Evolutionary conservation across 2,113 vertebrate genomes (phyloP), one percentile per base, ranked within the genome.

Genomic region (Eurystomus gularis): DNA sequence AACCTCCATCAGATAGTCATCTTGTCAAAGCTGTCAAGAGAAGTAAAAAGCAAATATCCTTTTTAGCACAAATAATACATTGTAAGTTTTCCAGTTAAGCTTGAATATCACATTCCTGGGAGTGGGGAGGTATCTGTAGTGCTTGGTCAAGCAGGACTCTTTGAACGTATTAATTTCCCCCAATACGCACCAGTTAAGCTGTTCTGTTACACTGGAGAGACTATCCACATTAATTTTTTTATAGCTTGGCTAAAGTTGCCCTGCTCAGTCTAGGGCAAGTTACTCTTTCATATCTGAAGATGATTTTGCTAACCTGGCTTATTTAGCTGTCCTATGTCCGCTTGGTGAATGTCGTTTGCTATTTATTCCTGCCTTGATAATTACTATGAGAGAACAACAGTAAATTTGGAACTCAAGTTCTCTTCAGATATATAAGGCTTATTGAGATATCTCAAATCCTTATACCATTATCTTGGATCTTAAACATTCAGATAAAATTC

Each of bases 11-110:
- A 93, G 62, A 90, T 84, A 88, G 69, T 93, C 86, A 61, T 69
- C 79, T 71, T 94, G 85, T 96, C 76, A 90, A 88, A 93, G 46
- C n/a, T 84, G n/a, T 70, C 89, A 86, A 78, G 46, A 71, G 42
- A 82, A 91, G 17, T 73, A 85, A 93, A 94, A 88, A 86, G 48
- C n/a, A 86, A 90, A 88, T 44, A 79, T 58, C 24, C 4, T 28
- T 95, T 91, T 94, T 90, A 91, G 20, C 26, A 37, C 21, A 86
- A 94, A 91, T 91, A 73, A 71, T 64, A 26, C 33, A 62, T 39
- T 58, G 9, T 51, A 61, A 42, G 25, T 19, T 78, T 86, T 95
- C 24, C 51, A 73, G 66, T 85, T 86, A 44, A 55, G 37, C 37
- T 73, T 39, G 46, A 82, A 23, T 80, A 37, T 28, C 85, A n/a